phyloP scores from a whole-genome alignment of 2,797 vertebrate genomes.

The Gallinago solitaria region DNA sequence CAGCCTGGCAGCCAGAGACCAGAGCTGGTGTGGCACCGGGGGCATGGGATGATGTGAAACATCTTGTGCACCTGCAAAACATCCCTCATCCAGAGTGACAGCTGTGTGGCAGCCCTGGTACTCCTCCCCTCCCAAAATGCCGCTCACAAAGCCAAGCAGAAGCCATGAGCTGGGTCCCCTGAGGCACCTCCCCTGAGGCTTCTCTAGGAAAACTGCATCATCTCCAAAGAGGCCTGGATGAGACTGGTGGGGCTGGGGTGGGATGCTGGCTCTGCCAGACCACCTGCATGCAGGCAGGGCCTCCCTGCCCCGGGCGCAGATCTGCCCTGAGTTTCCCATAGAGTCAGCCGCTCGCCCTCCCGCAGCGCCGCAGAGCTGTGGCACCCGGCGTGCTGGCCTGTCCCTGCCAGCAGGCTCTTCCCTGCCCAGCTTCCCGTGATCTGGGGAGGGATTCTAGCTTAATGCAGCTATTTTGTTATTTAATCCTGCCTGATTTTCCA shows the following conservation, averaged over 20 bases:
- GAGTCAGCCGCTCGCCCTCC: background rate
- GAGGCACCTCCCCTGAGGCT: background rate
- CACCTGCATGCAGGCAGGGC: background rate
- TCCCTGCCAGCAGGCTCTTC: background rate
- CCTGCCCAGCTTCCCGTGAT: background rate
- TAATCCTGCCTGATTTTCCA: slow-evolving; percentile 36
- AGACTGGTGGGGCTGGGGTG: background rate
- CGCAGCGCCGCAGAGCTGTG: background rate
- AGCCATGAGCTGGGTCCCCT: background rate
- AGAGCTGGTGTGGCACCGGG: fast-evolving
- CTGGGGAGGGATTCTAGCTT: background rate
- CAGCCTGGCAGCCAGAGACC: background rate
- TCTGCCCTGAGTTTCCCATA: background rate
- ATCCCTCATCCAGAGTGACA: background rate
- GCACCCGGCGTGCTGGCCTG: fast-evolving
- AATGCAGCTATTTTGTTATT: slow-evolving; percentile 42
- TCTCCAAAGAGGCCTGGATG: background rate
- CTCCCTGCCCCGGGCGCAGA: background rate
- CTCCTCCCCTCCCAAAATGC: background rate
- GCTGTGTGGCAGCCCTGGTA: background rate
- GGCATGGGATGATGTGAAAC: background rate
- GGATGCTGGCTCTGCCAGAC: background rate
- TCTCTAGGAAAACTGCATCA: background rate
- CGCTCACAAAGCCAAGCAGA: fast-evolving
- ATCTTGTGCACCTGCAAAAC: background rate